Conservation (phyloP, 2,888 invertebrate genomes). For the Heliconius aoede region DNA sequence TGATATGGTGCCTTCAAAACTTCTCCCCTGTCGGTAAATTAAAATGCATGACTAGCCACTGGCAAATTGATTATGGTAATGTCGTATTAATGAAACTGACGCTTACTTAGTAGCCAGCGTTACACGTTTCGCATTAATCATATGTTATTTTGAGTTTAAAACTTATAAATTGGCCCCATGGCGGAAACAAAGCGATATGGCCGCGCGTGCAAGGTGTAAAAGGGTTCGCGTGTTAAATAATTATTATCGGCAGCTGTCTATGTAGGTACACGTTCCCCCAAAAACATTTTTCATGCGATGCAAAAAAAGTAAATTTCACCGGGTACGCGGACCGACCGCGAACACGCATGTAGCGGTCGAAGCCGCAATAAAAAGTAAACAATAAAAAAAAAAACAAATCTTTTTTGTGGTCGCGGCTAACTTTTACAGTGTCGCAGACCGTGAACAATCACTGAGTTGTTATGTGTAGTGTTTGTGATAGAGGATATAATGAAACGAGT, state of each 20-base stretch:
- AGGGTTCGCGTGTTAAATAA: slow-evolving; percentile 77
- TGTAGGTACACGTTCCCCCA: slow-evolving; percentile 64
- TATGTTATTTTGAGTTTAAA: slow-evolving; percentile 37
- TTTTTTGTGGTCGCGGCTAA: slow-evolving; percentile 80
- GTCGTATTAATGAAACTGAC: slow-evolving; percentile 32
- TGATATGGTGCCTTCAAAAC: not conserved
- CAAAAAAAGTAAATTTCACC: slow-evolving; percentile 67
- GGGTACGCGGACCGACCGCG: slow-evolving; percentile 62
- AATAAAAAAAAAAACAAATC: slow-evolving; percentile 61
- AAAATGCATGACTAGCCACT: slow-evolving; percentile 16
- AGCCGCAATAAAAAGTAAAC: slow-evolving; percentile 77
- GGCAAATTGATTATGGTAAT: slow-evolving; percentile 34
- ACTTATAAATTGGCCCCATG: slow-evolving; percentile 38
- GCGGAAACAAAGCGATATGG: slow-evolving; percentile 46
- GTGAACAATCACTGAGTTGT: slow-evolving; percentile 81
- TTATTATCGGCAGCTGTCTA: slow-evolving; percentile 78
- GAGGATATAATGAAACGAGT: slow-evolving; percentile 65
- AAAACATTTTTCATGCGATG: slow-evolving; percentile 67
- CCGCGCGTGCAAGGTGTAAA: slow-evolving; percentile 76
- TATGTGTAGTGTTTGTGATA: slow-evolving; percentile 77
- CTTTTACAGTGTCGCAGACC: slow-evolving; percentile 79
- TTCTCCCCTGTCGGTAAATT: not conserved
- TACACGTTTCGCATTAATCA: slow-evolving; percentile 28
- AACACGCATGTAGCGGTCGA: slow-evolving; percentile 68
- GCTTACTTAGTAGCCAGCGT: slow-evolving; percentile 25